A percentile compares a stretch with the other conserved stretches of the same genome.
Conservation (phyloP, 1,140 invertebrate genomes). For the Tetragonula clypearis region DNA sequence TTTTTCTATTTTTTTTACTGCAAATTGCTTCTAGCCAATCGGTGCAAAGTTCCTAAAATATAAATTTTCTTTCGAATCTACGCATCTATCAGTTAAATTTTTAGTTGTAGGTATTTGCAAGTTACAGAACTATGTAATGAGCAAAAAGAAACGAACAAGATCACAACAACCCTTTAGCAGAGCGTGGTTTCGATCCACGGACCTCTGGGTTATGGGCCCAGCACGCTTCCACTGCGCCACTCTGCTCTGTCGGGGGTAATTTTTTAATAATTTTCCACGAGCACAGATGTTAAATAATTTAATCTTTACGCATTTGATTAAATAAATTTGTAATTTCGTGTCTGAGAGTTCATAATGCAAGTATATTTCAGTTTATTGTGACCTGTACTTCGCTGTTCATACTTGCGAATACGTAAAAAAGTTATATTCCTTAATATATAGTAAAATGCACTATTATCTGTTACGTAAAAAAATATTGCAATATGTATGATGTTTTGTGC, state of each 20-base stretch:
- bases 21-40: too few relatives aligned
- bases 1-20: neutral
- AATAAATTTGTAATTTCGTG: neutral
- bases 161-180: constrained; percentile 82
- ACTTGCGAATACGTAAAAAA: neutral
- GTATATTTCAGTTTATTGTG: too few relatives aligned
- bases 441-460: neutral
- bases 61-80: neutral
- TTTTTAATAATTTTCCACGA: neutral
- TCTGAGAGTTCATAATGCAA: neutral
- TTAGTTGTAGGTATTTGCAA: fast-evolving
- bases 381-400: too few relatives aligned
- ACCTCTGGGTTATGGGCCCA: constrained; percentile 99
- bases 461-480: neutral
- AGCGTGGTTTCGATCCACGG: constrained; percentile 97
- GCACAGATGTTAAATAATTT: neutral
- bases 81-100: neutral
- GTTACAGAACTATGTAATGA: neutral
- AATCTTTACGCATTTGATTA: neutral
- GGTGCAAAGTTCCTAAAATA: neutral
- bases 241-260: constrained; percentile 84
- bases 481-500: neutral
- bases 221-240: constrained; percentile 99
- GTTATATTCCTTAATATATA: neutral
- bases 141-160: neutral